These are phyloP conservation scores for Encarsia formosa DNA, from an alignment of 2,888 invertebrate species.

Conservation along the genomic window DNA sequence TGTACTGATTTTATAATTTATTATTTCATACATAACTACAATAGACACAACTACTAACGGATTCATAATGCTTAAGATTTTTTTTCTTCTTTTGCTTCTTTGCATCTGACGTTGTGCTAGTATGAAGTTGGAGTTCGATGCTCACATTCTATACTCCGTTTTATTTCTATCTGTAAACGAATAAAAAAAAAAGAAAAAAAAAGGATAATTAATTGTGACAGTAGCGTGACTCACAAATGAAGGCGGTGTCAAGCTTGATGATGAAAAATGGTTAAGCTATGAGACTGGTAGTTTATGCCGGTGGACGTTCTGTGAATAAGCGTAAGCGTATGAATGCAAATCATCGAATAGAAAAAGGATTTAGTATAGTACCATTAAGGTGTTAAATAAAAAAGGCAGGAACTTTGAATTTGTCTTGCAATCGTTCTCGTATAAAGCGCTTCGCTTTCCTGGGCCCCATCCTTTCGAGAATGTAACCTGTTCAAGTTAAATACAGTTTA, in stretches of 20 bases:
- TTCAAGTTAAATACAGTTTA: too few relatives aligned
- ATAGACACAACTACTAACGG: background rate
- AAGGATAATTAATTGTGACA: too few relatives aligned
- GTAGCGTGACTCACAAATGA: too few relatives aligned
- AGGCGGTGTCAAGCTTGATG: too few relatives aligned
- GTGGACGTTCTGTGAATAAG: background rate
- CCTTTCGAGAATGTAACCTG: conserved; percentile 30
- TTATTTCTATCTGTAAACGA: conserved; percentile 25
- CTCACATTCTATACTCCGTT: conserved; percentile 21
- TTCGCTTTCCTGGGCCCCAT: conserved; percentile 32
- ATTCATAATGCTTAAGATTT: background rate
- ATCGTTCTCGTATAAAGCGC: conserved; percentile 15
- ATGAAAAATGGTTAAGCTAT: background rate
- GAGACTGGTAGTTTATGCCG: background rate
- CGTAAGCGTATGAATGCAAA: background rate
- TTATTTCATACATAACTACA: conserved; percentile 1
- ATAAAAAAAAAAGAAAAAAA: too few relatives aligned
- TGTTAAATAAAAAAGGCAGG: conserved; percentile 16
- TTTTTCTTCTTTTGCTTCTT: background rate
- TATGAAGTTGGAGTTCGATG: too few relatives aligned
- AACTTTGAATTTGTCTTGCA: conserved; percentile 24
- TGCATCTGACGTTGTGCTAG: background rate
- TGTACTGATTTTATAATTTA: conserved; percentile 10
- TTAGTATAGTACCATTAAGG: conserved; percentile 22
- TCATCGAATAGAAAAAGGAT: conserved; percentile 1